phyloP scores from a whole-genome alignment of 2,113 vertebrate genomes.

The Amazona vittata region DNA sequence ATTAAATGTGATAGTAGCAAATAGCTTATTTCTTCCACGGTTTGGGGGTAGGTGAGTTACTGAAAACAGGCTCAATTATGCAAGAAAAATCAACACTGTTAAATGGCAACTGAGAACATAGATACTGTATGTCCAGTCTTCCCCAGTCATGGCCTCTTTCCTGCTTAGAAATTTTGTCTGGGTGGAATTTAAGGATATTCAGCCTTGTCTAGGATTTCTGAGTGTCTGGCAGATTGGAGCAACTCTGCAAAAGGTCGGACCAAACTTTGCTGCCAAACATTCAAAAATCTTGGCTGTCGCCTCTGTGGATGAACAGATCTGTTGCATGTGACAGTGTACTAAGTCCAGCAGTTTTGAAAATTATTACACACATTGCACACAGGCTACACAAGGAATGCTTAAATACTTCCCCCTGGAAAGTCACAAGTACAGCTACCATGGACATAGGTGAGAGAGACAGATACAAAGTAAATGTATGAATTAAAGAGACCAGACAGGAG shows the following conservation, averaged over 20 bases:
- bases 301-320: not conserved
- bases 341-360: not conserved
- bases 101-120: not conserved
- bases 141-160: not conserved
- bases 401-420: not conserved
- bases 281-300: slow-evolving; percentile 8
- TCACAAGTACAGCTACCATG: not conserved
- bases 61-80: not conserved
- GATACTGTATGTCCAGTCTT: not conserved
- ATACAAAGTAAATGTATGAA: not conserved
- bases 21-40: not conserved
- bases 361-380: not conserved
- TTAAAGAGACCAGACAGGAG: not conserved
- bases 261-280: slow-evolving; percentile 12
- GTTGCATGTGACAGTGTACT: not conserved
- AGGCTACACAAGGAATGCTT: not conserved
- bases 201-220: slow-evolving; percentile 24
- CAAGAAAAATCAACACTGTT: not conserved
- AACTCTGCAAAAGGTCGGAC: slow-evolving; percentile 4
- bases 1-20: not conserved
- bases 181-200: slow-evolving; percentile 2
- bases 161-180: not conserved
- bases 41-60: not conserved
- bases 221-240: not conserved
- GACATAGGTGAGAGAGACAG: not conserved